Conservation (phyloP, 2,797 vertebrate species). For the Neosilurus mollespiculum region DNA sequence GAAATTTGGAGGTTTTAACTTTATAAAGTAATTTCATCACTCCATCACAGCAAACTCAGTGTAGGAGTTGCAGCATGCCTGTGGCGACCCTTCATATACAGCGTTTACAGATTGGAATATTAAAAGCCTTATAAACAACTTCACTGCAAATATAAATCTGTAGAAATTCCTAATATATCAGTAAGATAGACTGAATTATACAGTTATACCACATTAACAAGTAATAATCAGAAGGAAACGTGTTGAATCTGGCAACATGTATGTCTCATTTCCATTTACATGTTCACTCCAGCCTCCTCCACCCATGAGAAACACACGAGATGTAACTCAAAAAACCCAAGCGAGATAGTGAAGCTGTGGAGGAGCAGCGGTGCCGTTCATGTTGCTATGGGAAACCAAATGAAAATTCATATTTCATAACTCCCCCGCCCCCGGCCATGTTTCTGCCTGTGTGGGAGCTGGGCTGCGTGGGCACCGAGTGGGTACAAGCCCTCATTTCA, state of each 20-base stretch:
- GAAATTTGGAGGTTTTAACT: conserved; percentile 30
- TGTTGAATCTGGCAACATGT: neutral
- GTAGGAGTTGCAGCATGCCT: conserved; percentile 42
- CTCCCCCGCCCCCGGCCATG: conserved; percentile 55
- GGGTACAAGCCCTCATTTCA: conserved; percentile 54
- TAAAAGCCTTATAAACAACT: neutral
- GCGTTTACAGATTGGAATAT: conserved; percentile 5
- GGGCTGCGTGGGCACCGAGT: conserved; percentile 41
- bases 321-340: neutral
- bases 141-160: neutral
- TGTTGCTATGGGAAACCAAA: conserved; percentile 62
- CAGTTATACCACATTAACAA: neutral
- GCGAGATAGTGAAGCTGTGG: conserved; percentile 22
- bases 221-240: neutral
- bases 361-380: conserved; percentile 30
- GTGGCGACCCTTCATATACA: neutral
- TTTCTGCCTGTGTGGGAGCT: conserved; percentile 54
- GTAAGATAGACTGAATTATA: too few relatives aligned
- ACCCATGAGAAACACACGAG: neutral
- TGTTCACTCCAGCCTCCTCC: neutral
- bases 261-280: conserved; percentile 5
- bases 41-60: conserved; percentile 28
- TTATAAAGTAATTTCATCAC: conserved; percentile 33
- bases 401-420: conserved; percentile 59
- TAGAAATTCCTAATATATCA: neutral